Percentiles rank a stretch among this genome's conserved stretches.
phyloP scores from a whole-genome alignment of 37 sponge, comb jelly and placozoan genomes.

The Crambe crambe region DNA sequence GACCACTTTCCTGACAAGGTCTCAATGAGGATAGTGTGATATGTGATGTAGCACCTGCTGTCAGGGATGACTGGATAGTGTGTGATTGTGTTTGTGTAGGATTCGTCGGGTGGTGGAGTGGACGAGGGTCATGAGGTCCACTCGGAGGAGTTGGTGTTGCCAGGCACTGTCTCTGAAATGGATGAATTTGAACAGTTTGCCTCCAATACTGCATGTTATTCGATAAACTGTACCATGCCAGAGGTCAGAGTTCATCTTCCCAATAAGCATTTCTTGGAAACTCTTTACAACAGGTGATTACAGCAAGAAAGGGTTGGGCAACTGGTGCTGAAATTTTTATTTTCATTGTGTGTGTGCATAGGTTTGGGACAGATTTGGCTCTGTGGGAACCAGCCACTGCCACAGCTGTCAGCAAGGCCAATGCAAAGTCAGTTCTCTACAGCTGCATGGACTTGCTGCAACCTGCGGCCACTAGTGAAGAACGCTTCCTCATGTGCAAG shows the following conservation, averaged over 20 bases:
- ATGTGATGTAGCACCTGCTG: background rate
- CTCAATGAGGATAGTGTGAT: background rate
- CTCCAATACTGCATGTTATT: conserved; percentile 9
- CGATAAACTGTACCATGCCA: conserved; percentile 38
- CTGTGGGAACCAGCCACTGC: conserved; percentile 74
- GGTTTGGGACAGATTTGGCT: conserved; percentile 59
- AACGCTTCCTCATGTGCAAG: conserved; percentile 61
- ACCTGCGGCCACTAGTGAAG: conserved; percentile 55
- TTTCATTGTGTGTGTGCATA: conserved; percentile 23
- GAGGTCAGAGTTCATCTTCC: conserved; percentile 62
- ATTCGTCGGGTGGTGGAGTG: background rate
- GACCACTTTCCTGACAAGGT: background rate
- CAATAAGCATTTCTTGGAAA: conserved; percentile 64
- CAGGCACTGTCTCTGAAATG: conserved; percentile 67
- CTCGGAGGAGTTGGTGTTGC: conserved; percentile 56
- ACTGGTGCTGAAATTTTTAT: too few relatives aligned
- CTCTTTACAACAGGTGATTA: conserved; percentile 58
- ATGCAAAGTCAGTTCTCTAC: conserved; percentile 37
- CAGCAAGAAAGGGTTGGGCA: background rate
- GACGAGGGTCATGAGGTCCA: conserved; percentile 23
- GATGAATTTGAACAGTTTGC: conserved; percentile 55
- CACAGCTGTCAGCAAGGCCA: conserved; percentile 42
- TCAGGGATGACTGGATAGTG: background rate
- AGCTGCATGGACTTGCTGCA: conserved; percentile 58
- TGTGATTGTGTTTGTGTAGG: background rate